Evolutionary conservation across 2,113 vertebrate genomes (phyloP), one percentile per base, ranked within the genome.

Genomic region (Ifrita kowaldi): DNA sequence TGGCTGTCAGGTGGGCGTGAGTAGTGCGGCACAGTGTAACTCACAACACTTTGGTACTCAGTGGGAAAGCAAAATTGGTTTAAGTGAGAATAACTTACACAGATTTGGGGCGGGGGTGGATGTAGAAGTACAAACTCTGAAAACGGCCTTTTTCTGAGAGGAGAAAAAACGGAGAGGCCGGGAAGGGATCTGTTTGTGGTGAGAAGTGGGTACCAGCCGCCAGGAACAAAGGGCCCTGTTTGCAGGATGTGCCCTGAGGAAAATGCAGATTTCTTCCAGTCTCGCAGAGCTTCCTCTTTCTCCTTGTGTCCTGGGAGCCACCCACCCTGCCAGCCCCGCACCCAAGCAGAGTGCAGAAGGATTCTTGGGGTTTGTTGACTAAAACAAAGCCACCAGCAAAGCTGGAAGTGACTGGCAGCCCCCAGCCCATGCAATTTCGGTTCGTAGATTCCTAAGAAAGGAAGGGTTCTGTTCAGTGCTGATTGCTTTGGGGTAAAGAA

Each of bases 61-160:
- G 94, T 81, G 80, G 89, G 95, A 94, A 81, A 76, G 74, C 39
- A 68, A 76, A 92, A 95, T 69, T 42, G 90, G 85, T 74, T 92
- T 60, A 81, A 96, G 95, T 67, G 80, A 93, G 93, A 94, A 89
- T 39, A 89, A 84, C 49, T 87, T 86, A 44, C 75, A 60, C 1
- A 10, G 82, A 49, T 78, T 78, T 71, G 23, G 84, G 69, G 33
- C 7, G 84, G 87, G 87, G 78, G 91, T 62, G 84, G 89, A 20
- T 75, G 47, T 11, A 92, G 65, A 95, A 92, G 83, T 64, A 91
- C 65, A 57, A 90, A 87, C 74, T 85, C 95, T 65, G 78, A 76
- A 95, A 96, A 89, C 4, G 52, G 82, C 85, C 85, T 94, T 79
- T 84, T 93, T 67, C 62, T 69, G 49, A 13, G 55, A 55, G 46